These are phyloP conservation scores for Typhlichthys eigenmanni DNA, from an alignment of 2,797 vertebrate genomes.

Conservation along the genomic window DNA sequence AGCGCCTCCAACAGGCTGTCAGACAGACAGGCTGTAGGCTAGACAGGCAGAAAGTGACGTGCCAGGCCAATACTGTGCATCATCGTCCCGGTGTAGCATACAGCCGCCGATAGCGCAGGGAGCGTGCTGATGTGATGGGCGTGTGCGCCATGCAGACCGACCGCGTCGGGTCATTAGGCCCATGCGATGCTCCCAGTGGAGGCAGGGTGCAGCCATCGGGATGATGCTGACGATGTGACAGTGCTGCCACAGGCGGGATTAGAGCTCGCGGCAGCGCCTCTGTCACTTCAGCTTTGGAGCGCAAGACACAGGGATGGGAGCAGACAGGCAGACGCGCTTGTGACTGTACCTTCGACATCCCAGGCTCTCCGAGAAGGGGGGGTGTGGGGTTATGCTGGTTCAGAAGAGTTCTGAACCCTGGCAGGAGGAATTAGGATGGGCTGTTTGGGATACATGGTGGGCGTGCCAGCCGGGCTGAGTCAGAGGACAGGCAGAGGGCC, in stretches of 20 bases:
- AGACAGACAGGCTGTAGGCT: conserved; percentile 64
- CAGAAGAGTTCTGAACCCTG: conserved; percentile 43
- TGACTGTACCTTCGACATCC: conserved; percentile 65
- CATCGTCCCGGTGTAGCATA: conserved; percentile 38
- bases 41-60: conserved; percentile 38
- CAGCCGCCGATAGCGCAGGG: conserved; percentile 42
- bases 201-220: conserved; percentile 54
- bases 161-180: conserved; percentile 41
- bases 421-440: conserved; percentile 58
- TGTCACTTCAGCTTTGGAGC: conserved; percentile 66
- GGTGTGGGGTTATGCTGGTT: conserved; percentile 47
- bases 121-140: conserved; percentile 32
- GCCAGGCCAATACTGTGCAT: conserved; percentile 41
- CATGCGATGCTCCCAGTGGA: conserved; percentile 42
- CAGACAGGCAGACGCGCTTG: conserved; percentile 62
- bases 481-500: conserved; percentile 35
- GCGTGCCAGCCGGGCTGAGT: conserved; percentile 43
- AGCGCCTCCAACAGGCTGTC: conserved; percentile 67
- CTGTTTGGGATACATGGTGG: conserved; percentile 48
- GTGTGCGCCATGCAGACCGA: conserved; percentile 24
- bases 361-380: conserved; percentile 33
- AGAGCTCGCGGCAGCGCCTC: conserved; percentile 56
- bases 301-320: conserved; percentile 59
- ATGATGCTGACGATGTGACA: conserved; percentile 47
- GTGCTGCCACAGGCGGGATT: conserved; percentile 45